phyloP scores from a whole-genome alignment of 2,113 vertebrate genomes.

The Leptobrachium ailaonicum region DNA sequence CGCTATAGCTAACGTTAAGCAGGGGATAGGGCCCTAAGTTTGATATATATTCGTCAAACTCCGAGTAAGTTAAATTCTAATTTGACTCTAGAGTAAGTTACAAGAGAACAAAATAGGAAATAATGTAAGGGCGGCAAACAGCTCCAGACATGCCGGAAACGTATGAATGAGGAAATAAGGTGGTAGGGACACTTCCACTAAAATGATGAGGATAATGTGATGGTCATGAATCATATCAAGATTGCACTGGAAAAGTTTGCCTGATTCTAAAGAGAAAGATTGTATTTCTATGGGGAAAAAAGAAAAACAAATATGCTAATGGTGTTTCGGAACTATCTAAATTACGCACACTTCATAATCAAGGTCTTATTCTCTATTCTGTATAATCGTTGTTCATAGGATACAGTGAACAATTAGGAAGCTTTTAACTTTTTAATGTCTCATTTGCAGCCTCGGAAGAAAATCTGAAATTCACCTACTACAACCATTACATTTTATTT shows the following conservation, averaged over 20 bases:
- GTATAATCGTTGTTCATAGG: constrained; percentile 36
- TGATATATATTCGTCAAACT: too few species aligned
- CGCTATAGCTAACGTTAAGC: too few species aligned
- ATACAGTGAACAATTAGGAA: constrained; percentile 23
- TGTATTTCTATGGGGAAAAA: background rate
- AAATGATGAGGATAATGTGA: background rate
- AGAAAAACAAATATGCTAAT: background rate
- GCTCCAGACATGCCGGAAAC: too few species aligned
- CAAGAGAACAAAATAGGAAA: too few species aligned
- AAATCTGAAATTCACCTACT: constrained; percentile 2
- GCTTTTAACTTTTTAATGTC: constrained; percentile 44
- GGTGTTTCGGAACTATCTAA: constrained; percentile 3
- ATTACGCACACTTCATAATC: constrained; percentile 22
- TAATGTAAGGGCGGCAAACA: too few species aligned
- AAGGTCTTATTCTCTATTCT: background rate
- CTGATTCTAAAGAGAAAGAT: background rate
- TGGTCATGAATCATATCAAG: background rate
- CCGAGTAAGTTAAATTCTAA: too few species aligned
- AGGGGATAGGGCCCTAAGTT: too few species aligned
- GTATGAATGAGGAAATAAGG: too few species aligned
- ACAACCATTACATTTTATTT: constrained; percentile 8
- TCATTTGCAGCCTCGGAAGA: background rate
- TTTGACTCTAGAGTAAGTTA: too few species aligned
- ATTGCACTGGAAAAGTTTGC: background rate
- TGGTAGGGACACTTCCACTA: too few species aligned